Base-by-base conservation (phyloP, 2,113 vertebrate species). In the Hoplias malabaricus region DNA sequence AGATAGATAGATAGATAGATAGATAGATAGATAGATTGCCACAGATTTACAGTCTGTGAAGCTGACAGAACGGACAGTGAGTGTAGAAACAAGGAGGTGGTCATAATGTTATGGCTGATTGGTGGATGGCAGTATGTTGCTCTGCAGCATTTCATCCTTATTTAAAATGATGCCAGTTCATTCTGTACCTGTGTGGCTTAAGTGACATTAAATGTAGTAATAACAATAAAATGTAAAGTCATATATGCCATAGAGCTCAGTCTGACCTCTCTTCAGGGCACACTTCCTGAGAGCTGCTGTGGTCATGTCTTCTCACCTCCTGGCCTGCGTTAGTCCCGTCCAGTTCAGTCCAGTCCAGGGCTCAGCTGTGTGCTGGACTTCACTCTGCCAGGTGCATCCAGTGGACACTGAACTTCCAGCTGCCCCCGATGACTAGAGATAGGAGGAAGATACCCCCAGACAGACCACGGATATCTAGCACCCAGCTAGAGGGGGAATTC, bases 401-500 rank as follows among this genome's bases (percentile, higher is more conserved):
- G 38, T 11, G 23, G 70, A 56, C 69, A 68, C 65, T 57, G 21
- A 21, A 31, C 46, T 69, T n/a, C 57, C 46, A 68, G 67, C 33
- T 65, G 31, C 31, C 57, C 23, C 65, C 29, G 71, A 69, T 25
- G 54, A 9, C 54, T 46, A 67, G 63, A 25, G 8, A 69, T 50
- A 33, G n/a, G 72, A 53, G 48, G 36, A 25, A 29, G 85, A 86
- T 86, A 82, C 81, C 82, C 63, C 78, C 70, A 87, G 87, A 84
- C 69, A 76, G 83, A 89, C 84, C 79, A 65, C 82, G 76, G 84
- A 82, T 90, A 89, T 90, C 91, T 89, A 90, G 90, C 89, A 87
- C 86, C 91, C 81, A 87, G 86, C 75, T 88, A 90, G 82, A 77
- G 84, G 89, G 90, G 89, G 92, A 92, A 93, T 92, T 91, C 90